Evolutionary conservation across 1,140 invertebrate species (phyloP).

Genomic region (Papilio xuthus): DNA sequence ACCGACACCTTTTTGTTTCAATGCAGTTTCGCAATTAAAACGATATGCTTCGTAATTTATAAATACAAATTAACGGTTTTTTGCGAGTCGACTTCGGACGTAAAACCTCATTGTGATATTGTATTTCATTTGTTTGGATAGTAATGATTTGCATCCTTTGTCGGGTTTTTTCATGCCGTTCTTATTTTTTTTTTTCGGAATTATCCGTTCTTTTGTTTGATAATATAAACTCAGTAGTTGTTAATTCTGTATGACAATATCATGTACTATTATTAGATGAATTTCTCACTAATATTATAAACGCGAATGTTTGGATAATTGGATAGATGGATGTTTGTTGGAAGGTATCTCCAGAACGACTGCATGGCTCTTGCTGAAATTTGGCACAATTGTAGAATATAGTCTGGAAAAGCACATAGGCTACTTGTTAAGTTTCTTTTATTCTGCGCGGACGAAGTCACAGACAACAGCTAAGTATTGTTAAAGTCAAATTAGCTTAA

Average conservation of each 20-base stretch:
- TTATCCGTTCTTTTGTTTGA: background rate
- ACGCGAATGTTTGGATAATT: no score
- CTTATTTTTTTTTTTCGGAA: background rate
- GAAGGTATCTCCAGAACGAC: no score
- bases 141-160: conserved; percentile 17
- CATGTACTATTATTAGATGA: no score
- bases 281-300: no score
- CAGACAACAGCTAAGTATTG: no score
- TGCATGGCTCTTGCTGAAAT: no score
- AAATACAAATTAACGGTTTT: conserved; percentile 23
- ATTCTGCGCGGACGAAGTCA: no score
- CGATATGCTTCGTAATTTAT: conserved; percentile 30
- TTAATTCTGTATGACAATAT: background rate
- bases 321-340: no score
- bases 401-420: no score
- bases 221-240: background rate
- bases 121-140: conserved; percentile 8
- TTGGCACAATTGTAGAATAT: no score
- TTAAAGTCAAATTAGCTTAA: no score
- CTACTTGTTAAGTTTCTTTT: no score
- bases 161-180: background rate
- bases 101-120: background rate
- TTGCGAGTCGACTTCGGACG: background rate
- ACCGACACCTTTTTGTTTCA: conserved; percentile 31
- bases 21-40: conserved; percentile 27